A percentile compares a stretch with the other conserved stretches of the same genome.
Conservation (phyloP, 2,797 vertebrate species). For the Takifugu ocellatus region DNA sequence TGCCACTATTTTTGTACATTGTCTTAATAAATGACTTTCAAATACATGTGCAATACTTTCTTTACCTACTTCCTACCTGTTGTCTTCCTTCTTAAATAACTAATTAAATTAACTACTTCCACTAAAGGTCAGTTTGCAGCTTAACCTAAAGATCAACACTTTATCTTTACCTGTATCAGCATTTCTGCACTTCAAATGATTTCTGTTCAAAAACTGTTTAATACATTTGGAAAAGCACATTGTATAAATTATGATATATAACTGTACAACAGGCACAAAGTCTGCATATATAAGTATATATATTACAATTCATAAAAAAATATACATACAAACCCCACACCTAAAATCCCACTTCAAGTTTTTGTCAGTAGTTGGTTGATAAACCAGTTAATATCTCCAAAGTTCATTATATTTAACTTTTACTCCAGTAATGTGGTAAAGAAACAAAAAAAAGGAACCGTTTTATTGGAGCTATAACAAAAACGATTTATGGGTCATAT, state of each 20-base stretch:
- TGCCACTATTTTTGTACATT: slow-evolving; percentile 75
- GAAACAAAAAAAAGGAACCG: too few relatives aligned
- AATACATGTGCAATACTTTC: slow-evolving; percentile 36
- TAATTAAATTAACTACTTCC: too few relatives aligned
- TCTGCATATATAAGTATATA: slow-evolving; percentile 52
- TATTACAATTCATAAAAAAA: slow-evolving; percentile 55
- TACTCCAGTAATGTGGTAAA: too few relatives aligned
- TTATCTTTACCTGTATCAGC: slow-evolving; percentile 45
- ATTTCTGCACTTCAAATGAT: slow-evolving; percentile 34
- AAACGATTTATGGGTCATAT: too few relatives aligned
- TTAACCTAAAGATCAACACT: background rate
- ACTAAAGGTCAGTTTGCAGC: too few relatives aligned
- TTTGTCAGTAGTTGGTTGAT: slow-evolving; percentile 50
- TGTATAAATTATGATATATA: slow-evolving; percentile 52
- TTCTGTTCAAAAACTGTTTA: slow-evolving; percentile 48
- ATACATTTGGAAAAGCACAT: slow-evolving; percentile 47
- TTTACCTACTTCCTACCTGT: background rate
- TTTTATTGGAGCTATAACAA: too few relatives aligned
- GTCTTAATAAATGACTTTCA: slow-evolving; percentile 76
- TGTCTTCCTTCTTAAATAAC: too few relatives aligned
- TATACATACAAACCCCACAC: slow-evolving; percentile 39
- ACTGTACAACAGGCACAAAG: slow-evolving; percentile 56
- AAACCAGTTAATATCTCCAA: slow-evolving; percentile 29
- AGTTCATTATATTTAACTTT: background rate
- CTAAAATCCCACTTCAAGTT: slow-evolving; percentile 63